These are phyloP conservation scores for Plecotus auritus DNA, from an alignment of 2,113 vertebrate genomes.

Conservation along the genomic window DNA sequence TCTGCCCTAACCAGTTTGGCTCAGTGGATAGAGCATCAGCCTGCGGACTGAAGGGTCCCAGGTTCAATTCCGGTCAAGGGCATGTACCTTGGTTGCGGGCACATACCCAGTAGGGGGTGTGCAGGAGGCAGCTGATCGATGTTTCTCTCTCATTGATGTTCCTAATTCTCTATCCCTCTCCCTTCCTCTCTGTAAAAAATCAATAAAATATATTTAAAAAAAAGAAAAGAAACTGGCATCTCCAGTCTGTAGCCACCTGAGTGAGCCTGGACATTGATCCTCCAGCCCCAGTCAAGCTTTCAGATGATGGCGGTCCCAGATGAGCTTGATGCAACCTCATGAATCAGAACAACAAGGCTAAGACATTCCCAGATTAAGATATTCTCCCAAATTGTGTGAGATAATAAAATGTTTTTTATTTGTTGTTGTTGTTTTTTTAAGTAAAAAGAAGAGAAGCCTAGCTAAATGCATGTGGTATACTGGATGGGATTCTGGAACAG, in stretches of 20 bases:
- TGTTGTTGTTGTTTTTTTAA: neutral
- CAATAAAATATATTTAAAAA: too few relatives aligned
- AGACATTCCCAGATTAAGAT: neutral
- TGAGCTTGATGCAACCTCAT: neutral
- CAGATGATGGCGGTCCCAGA: neutral
- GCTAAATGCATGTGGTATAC: neutral
- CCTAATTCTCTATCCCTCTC: too few relatives aligned
- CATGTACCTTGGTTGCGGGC: too few relatives aligned
- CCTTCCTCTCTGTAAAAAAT: too few relatives aligned
- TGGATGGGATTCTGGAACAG: neutral
- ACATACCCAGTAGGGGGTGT: too few relatives aligned
- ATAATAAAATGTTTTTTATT: neutral
- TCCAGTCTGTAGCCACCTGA: neutral
- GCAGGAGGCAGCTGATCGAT: too few relatives aligned
- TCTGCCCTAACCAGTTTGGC: neutral
- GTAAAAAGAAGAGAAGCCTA: neutral
- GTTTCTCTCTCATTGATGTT: too few relatives aligned
- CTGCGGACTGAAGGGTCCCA: too few relatives aligned
- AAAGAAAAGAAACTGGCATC: neutral
- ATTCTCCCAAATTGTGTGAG: neutral
- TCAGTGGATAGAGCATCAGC: too few relatives aligned
- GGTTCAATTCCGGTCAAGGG: too few relatives aligned
- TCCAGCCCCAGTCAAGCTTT: neutral
- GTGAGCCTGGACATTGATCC: neutral
- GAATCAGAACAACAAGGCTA: neutral